These are phyloP conservation scores for Dolichomitus sp. DNA, from an alignment of 2,888 invertebrate genomes.

Conservation along the genomic window DNA sequence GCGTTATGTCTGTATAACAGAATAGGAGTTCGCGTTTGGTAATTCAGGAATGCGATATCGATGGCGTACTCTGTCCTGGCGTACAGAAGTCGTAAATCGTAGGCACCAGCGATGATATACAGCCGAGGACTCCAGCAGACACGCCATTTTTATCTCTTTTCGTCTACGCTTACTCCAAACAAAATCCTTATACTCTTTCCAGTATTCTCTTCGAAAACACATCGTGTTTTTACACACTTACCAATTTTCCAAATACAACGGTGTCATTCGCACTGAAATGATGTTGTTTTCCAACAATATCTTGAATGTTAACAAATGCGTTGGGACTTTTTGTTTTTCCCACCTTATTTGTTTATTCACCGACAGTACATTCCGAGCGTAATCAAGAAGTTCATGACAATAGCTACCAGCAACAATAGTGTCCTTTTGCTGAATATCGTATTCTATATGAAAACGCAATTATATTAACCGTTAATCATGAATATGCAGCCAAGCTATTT, in stretches of 20 bases:
- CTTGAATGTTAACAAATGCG: background rate
- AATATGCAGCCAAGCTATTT: no score
- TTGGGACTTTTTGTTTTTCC: background rate
- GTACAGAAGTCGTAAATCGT: constrained; percentile 60
- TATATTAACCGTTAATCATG: no score
- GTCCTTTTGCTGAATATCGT: no score
- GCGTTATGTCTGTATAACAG: constrained; percentile 33
- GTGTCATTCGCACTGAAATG: background rate
- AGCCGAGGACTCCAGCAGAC: constrained; percentile 49
- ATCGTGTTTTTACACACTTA: background rate
- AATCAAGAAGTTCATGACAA: background rate
- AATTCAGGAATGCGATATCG: constrained; percentile 57
- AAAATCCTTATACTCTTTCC: constrained; percentile 12
- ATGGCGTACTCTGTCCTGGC: constrained; percentile 50
- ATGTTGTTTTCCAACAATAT: background rate
- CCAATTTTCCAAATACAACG: background rate
- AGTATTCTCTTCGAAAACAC: constrained; percentile 23
- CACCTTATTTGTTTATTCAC: background rate
- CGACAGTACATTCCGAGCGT: background rate
- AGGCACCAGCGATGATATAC: constrained; percentile 54
- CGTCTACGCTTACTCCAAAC: constrained; percentile 40
- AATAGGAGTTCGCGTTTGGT: constrained; percentile 53
- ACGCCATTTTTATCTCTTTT: constrained; percentile 59
- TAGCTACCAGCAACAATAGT: background rate
- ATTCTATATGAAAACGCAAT: no score